phyloP scores from a whole-genome alignment of 2,113 vertebrate genomes.

The Protobothrops flavoviridis region DNA sequence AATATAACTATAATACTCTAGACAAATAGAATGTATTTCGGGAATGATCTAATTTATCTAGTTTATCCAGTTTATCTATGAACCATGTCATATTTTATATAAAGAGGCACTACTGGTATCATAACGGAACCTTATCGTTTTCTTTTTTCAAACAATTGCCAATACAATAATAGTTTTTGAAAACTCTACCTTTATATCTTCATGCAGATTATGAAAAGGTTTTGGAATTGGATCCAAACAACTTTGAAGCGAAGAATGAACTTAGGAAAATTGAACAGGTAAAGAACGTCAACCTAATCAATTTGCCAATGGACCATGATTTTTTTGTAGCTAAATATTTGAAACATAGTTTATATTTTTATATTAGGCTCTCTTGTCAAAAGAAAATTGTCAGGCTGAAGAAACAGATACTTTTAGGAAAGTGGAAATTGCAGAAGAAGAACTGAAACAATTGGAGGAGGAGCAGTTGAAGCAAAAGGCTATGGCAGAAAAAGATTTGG shows the following conservation, averaged over 20 bases:
- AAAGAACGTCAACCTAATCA: constrained; percentile 22
- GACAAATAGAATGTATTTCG: background rate
- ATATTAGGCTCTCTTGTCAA: constrained; percentile 64
- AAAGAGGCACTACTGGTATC: background rate
- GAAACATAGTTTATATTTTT: background rate
- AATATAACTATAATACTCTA: background rate
- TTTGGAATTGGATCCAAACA: constrained; percentile 83
- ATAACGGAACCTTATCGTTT: background rate
- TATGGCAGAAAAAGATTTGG: constrained; percentile 87
- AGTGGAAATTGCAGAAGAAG: constrained; percentile 45
- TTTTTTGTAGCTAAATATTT: constrained; percentile 1
- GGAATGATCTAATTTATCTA: background rate
- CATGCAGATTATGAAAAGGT: constrained; percentile 89
- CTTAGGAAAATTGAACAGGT: constrained; percentile 85
- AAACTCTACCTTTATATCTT: constrained; percentile 1
- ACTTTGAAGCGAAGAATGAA: constrained; percentile 86
- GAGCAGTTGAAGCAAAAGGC: constrained; percentile 86
- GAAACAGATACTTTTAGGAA: constrained; percentile 20
- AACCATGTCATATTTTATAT: background rate
- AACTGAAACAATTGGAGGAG: constrained; percentile 65
- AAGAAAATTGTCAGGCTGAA: constrained; percentile 46
- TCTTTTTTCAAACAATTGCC: background rate
- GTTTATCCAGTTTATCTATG: background rate
- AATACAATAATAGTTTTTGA: background rate
- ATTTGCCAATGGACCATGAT: background rate